Base-by-base conservation (phyloP, 2,888 invertebrate genomes). In the Melanostoma mellinum region DNA sequence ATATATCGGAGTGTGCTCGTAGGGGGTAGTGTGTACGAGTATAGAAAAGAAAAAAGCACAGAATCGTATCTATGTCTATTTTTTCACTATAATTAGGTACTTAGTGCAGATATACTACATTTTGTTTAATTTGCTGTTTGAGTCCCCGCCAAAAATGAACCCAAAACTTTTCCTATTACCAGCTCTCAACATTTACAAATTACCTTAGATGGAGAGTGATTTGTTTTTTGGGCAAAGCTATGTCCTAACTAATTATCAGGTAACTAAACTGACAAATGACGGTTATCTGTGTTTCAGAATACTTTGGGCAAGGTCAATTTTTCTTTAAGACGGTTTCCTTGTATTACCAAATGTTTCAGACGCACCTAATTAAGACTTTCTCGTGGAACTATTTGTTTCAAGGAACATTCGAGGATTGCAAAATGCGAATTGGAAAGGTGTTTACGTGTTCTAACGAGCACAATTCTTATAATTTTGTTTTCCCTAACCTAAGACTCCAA, bases 151-250 rank as follows among this genome's bases (percentile, higher is more conserved):
- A 9, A 42, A 53, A 68, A 50, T 40, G 20, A 73, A 69, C 48
- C 20, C 48, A 78, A 20, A 79, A 84, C 69, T 84, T 84, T 84
- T 79, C 79, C 67, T 84, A 84, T 84, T 84, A 79, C 69, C 71
- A 79, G 69, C 74, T 74, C 79, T 58, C 69, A 84, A 72, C 79
- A 71, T 74, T 84, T 84, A 84, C 84, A 84, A 84, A 84, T 84
- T 84, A 69, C 84, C 30, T 48, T 42, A 38, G 65, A 67, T 56
- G 20, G 20, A 75, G 67, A 79, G 74, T 84, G 71, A 84, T 84
- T 84, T 84, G 84, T 79, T 84, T 48, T 8, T 46, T 40, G 50
- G 30, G 33, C 48, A 50, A 71, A 67, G 74, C 44, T 71, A 48
- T 61, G 74, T 75, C 71, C 55, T 67, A 71, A 71, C 79, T 84